Evolutionary conservation across 2,113 vertebrate genomes (phyloP), one percentile per base, ranked within the genome.

Genomic region (Cyphomyrus plagiostoma): DNA sequence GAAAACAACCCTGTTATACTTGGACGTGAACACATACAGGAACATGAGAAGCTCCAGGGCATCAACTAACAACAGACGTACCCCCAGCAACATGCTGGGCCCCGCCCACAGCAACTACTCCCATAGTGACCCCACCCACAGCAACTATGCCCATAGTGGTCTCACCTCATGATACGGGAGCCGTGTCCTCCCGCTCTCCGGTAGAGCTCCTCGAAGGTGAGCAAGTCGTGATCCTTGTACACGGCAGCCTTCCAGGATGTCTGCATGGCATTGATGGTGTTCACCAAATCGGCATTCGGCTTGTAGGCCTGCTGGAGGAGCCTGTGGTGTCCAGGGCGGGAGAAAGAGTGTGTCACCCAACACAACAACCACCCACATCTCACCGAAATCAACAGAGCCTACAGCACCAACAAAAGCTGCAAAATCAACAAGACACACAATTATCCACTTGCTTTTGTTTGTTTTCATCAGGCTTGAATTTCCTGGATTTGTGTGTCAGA

Each of bases 231-330:
- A 2, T 98, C 96, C 5, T 90, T 45, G 66, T 99, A 98, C 13
- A 90, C 52, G 0, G 90, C 91, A 0, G 98, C 98, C 90, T 92
- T 98, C 98, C 98, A 99, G 23, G 96, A 97, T 23, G 94, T 97
- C 95, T 99, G 98, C 23, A 91, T 92, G 0, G 94, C 50, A 91
- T 99, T 99, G 90, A 99, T 97, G 26, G 96, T 90, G 50, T 95
- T 92, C 91, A 98, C 95, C 56, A 98, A 97, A 87, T 96, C 94
- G 0, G 89, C 17, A 89, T 97, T 96, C 86, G 96, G 93, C 89
- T 94, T 93, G 1, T 96, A 99, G 0, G 45, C 93, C 46, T 92
- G 95, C 62, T 94, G 93, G 39, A 95, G 93, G 91, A 95, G 90
- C 30, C 98, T 99, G 94, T 1, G 80, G 21, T 83, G 17, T 21